A percentile compares a stretch with the other conserved stretches of the same genome.
Evolutionary conservation across 1,140 invertebrate genomes (phyloP).

Genomic region (Drosophila elegans): DNA sequence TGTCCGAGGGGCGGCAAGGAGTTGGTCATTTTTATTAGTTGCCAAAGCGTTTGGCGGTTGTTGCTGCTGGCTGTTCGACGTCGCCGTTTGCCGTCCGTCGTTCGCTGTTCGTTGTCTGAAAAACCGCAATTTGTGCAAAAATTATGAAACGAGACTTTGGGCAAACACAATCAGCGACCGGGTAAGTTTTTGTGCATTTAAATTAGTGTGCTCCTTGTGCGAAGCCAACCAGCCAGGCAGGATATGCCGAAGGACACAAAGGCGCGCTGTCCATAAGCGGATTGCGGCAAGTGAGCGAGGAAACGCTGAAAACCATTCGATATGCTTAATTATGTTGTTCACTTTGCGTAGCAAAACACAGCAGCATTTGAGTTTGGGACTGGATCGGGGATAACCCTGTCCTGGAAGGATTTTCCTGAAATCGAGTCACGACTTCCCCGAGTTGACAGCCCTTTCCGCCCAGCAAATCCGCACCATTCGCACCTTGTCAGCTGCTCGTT

Average conservation of each 20-base stretch:
- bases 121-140: slow-evolving; percentile 82
- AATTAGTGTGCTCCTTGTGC: slow-evolving; percentile 61
- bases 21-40: slow-evolving; percentile 56
- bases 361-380: background rate
- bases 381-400: background rate
- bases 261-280: slow-evolving; percentile 14
- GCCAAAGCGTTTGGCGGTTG: slow-evolving; percentile 56
- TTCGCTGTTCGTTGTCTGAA: slow-evolving; percentile 37
- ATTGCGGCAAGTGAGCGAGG: background rate
- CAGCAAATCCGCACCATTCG: slow-evolving; percentile 17
- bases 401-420: slow-evolving; percentile 2
- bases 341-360: background rate
- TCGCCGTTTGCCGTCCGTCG: background rate
- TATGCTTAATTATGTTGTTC: slow-evolving; percentile 26
- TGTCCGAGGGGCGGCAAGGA: slow-evolving; percentile 8
- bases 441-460: slow-evolving; percentile 1
- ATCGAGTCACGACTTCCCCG: slow-evolving; percentile 6
- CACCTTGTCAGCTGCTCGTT: slow-evolving; percentile 40
- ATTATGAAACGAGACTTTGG: slow-evolving; percentile 80
- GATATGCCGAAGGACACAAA: slow-evolving; percentile 8
- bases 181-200: slow-evolving; percentile 74
- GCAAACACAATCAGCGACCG: slow-evolving; percentile 76
- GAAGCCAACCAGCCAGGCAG: background rate
- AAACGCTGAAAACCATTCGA: too few relatives aligned
- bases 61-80: slow-evolving; percentile 22